Base-by-base conservation (phyloP, 2,888 invertebrate genomes). In the Troides oblongomaculatus region DNA sequence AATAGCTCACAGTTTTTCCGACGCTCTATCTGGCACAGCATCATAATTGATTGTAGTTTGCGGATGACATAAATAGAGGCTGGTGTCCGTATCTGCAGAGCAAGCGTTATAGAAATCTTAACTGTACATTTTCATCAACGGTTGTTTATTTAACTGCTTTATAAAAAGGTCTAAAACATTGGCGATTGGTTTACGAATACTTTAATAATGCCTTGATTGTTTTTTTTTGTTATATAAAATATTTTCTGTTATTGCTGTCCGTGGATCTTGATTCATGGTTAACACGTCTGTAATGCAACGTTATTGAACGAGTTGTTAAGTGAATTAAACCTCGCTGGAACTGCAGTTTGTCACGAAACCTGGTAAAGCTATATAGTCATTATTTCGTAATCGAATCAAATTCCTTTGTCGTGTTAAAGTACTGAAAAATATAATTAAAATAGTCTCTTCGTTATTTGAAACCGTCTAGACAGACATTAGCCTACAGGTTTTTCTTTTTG, bases 1-100 rank as follows among this genome's bases (percentile, higher is more conserved):
- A 90, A 91, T 90, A 84, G 88, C 72, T 81, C 74, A 84, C 62
- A 80, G 87, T 90, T 91, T 91, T 91, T 90, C 84, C 73, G 58
- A 77, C 73, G 72, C 62, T 67, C 81, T 82, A 88, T 84, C 78
- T 82, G 81, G 79, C 82, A 82, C 79, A 79, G 81, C 79, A 84
- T 85, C 88, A 88, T 90, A 89, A 90, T 87, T 86, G 86, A 87
- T 84, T 80, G 79, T 80, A 81, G 82, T 79, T 75, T 80, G 75
- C 73, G 73, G 75, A 75, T 76, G 76, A 76, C 75, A 77, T 75
- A 74, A 74, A 74, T 74, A 72, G 39, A 60, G 66, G 53, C 59
- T 64, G 66, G 63, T 70, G 66, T 66, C 30, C 56, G 70, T 46
- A 64, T 64, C 64, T 69, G 62, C 64, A 30, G 43, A 59, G 43